Percentiles rank a stretch among this genome's conserved stretches.
phyloP scores from a whole-genome alignment of 1,140 invertebrate genomes.

The Hestina assimilis region DNA sequence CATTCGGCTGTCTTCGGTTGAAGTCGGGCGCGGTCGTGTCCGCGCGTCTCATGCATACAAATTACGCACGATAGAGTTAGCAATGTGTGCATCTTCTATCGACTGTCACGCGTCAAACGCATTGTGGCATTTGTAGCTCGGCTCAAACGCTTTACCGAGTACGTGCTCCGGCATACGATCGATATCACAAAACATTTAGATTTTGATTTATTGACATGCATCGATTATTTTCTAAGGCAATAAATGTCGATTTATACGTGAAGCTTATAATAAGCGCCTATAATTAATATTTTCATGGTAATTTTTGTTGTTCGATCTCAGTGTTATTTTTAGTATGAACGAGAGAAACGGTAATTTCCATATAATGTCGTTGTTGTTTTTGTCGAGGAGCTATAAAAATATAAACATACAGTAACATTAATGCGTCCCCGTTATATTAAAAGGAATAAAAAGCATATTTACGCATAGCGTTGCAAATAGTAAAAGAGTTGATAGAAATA shows the following conservation, averaged over 20 bases:
- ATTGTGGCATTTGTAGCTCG: conserved; percentile 38
- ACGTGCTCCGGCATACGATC: conserved; percentile 23
- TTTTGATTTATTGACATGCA: conserved; percentile 1
- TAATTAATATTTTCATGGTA: neutral
- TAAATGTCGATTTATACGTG: neutral
- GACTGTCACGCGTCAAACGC: conserved; percentile 43
- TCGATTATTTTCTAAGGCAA: neutral
- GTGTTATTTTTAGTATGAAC: conserved; percentile 7
- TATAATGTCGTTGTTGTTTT: conserved; percentile 16
- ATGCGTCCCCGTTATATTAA: conserved; percentile 36
- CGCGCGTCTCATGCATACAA: conserved; percentile 45
- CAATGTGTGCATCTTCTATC: conserved; percentile 31
- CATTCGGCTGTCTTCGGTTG: conserved; percentile 60
- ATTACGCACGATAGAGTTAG: conserved; percentile 29
- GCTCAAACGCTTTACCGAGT: conserved; percentile 33
- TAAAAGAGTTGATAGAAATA: conserved; percentile 40
- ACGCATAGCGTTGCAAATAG: conserved; percentile 41
- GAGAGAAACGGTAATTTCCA: conserved; percentile 3
- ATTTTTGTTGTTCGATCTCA: neutral
- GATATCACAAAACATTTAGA: neutral
- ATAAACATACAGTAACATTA: conserved; percentile 26
- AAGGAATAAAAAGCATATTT: conserved; percentile 39
- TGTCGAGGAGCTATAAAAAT: conserved; percentile 30
- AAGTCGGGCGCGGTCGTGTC: conserved; percentile 30
- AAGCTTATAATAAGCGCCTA: neutral